Evolutionary conservation across 2,797 vertebrate species (phyloP), one percentile per base, ranked within the genome.

Genomic region (Pampus argenteus): DNA sequence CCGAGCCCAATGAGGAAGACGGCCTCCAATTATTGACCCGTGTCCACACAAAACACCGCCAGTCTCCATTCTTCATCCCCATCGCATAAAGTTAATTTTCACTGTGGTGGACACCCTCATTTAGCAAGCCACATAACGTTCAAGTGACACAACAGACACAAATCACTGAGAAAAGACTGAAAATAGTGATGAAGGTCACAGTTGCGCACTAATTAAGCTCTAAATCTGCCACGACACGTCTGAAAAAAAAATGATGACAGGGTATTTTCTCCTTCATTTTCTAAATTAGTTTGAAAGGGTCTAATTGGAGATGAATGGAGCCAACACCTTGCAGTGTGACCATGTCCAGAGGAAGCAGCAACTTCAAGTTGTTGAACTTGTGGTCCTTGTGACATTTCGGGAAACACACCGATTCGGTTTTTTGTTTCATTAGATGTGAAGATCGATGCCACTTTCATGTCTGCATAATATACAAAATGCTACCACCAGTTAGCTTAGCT

Each of bases 131-230:
- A 61, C 79, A 76, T 15, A 49, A 71, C 62, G 78, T 75, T 75
- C 47, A 44, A 28, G 79, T 83, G 82, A 86, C 87, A 83, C 74
- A 79, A 78, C 65, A 56, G 64, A 76, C 78, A 82, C 83, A 82
- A 81, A 90, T 83, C 70, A 82, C 50, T 20, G 66, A 71, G 71
- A 60, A 73, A 61, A 61, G 52, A 78, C 65, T 57, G 57, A 87
- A 86, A 86, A 69, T 26, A 47, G 54, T 49, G 79, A 66, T 38
- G 86, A 76, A 83, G 84, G 83, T 88, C 87, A 82, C 48, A 54
- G 49, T 66, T 76, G 65, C 17, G 25, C 76, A 61, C 65, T 78
- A 76, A 82, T 88, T 74, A 77, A 74, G 60, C 65, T 58, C 15
- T 60, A 81, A 78, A 79, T 76, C 63, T 62, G 56, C 55, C 65